These are phyloP conservation scores for Pipra filicauda DNA, from an alignment of 2,113 vertebrate genomes.

Conservation along the genomic window DNA sequence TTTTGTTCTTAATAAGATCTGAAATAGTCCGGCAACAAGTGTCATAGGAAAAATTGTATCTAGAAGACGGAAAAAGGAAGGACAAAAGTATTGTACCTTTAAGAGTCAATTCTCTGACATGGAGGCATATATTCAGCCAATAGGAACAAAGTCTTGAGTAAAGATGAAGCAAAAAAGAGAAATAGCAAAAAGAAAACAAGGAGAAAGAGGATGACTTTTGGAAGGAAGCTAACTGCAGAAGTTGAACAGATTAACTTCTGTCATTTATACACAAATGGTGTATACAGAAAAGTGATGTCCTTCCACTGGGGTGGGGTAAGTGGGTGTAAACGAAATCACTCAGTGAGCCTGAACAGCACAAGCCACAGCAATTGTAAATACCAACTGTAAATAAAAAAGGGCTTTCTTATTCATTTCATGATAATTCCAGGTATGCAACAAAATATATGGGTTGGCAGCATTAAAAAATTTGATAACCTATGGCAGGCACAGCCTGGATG, in stretches of 20 bases:
- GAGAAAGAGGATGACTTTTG: not conserved
- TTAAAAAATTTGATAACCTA: not conserved
- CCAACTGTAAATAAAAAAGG: not conserved
- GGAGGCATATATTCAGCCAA: not conserved
- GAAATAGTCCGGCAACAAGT: not conserved
- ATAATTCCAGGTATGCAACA: not conserved
- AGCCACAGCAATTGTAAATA: not conserved
- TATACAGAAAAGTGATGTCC: not conserved
- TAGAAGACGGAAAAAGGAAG: not conserved
- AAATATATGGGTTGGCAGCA: not conserved
- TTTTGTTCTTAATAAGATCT: not conserved
- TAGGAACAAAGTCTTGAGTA: not conserved
- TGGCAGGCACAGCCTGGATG: not conserved
- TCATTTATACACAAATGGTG: not conserved
- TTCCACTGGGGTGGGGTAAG: rapidly evolving
- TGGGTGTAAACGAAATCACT: not conserved
- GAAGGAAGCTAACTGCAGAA: not conserved
- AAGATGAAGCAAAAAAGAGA: not conserved
- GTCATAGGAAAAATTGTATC: not conserved
- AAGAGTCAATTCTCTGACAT: not conserved
- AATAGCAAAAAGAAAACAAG: not conserved
- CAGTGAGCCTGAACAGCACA: not conserved
- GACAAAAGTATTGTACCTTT: not conserved
- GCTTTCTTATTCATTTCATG: not conserved
- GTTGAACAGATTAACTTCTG: not conserved